phyloP scores from a whole-genome alignment of 2,888 invertebrate genomes.

The Eristalinus sepulchralis region DNA sequence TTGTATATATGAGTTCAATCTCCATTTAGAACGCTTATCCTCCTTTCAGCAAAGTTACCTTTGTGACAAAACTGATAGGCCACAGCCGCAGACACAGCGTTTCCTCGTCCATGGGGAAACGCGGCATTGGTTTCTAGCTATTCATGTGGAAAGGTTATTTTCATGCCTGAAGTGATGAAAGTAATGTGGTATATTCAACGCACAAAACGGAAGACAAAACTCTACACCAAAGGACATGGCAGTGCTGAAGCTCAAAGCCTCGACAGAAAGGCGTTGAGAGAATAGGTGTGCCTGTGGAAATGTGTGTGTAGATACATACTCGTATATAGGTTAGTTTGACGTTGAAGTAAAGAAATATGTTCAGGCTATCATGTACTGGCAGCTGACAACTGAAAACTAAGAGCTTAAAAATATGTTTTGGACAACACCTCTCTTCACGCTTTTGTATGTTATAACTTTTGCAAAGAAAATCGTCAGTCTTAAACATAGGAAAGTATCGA shows the following conservation, averaged over 20 bases:
- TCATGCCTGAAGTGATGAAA: conserved; percentile 53
- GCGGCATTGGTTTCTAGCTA: conserved; percentile 22
- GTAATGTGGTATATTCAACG: conserved; percentile 42
- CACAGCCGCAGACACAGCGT: conserved; percentile 7
- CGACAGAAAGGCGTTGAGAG: not conserved
- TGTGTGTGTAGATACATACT: no score
- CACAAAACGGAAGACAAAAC: not conserved
- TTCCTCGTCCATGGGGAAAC: conserved; percentile 18
- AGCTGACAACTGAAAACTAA: not conserved
- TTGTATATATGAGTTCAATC: not conserved
- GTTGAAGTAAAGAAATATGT: not conserved
- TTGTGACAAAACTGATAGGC: conserved; percentile 34
- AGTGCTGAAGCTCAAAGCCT: conserved; percentile 17
- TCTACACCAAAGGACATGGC: conserved; percentile 23
- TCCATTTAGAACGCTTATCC: not conserved
- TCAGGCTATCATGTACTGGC: not conserved
- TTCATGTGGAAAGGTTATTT: conserved; percentile 56
- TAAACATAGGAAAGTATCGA: no score
- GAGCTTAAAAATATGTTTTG: not conserved
- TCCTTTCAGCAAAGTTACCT: not conserved
- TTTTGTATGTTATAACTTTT: not conserved
- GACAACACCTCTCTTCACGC: not conserved
- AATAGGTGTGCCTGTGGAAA: not conserved
- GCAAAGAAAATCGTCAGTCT: no score
- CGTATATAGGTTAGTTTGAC: not conserved